A percentile compares a stretch with the other conserved stretches of the same genome.
Conservation (phyloP, 2,888 invertebrate species). For the Polymixis lichenea region DNA sequence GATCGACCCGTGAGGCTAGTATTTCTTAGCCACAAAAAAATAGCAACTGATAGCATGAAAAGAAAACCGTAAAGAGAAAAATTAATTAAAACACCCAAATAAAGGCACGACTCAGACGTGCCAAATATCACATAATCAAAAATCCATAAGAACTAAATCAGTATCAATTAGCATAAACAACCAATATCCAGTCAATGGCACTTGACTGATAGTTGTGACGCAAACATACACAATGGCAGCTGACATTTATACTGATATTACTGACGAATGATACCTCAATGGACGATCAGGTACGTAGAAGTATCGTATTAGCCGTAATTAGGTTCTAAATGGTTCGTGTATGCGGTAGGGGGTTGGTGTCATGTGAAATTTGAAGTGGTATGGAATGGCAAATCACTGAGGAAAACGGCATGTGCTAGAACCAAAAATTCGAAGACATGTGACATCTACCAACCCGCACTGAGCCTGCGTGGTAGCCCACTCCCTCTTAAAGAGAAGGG, state of each 20-base stretch:
- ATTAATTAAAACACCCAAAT: background rate
- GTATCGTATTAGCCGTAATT: conserved; percentile 66
- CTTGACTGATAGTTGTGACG: conserved; percentile 71
- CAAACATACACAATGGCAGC: conserved; percentile 74
- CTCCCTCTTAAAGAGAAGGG: too few relatives aligned
- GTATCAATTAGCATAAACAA: conserved; percentile 57
- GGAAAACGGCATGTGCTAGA: too few relatives aligned
- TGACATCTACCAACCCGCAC: too few relatives aligned
- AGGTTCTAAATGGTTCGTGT: conserved; percentile 41
- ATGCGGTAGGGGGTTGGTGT: conserved; percentile 22
- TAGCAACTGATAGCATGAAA: background rate
- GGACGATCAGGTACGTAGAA: conserved; percentile 68
- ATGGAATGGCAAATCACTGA: background rate
- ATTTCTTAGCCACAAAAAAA: too few relatives aligned
- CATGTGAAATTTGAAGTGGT: conserved; percentile 13
- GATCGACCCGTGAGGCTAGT: too few relatives aligned
- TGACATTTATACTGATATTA: conserved; percentile 65
- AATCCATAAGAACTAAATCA: conserved; percentile 29
- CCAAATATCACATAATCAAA: conserved; percentile 23
- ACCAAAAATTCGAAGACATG: too few relatives aligned
- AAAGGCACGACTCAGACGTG: background rate
- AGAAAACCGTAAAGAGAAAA: background rate
- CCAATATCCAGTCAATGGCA: conserved; percentile 45
- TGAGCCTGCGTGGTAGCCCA: too few relatives aligned
- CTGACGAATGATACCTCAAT: conserved; percentile 68